Base-by-base conservation (phyloP, 1,140 invertebrate genomes). In the Lysiphlebus fabarum region DNA sequence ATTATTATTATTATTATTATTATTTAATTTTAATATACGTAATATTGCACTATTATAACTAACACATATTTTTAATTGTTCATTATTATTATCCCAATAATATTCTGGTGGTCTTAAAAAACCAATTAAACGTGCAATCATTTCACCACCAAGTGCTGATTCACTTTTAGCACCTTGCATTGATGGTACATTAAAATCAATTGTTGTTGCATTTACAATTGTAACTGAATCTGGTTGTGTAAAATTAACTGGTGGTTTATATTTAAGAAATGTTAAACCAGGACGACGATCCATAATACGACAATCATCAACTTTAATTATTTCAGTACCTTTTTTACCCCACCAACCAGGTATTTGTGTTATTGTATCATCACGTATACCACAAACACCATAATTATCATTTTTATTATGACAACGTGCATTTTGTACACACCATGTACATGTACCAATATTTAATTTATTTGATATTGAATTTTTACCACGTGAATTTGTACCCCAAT, bases 361-460 rank as follows among this genome's bases (percentile, higher is more conserved):
- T 2, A 85, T 84, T 12, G 88, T 90, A 65, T 90, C 90, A 68
- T 91, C 90, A 54, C 82, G 77, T 42, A 83, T 66, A 0, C 89
- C 90, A 68, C 90, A 93, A 5, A 90, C 87, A 0, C 90, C 90
- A 65, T 89, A 91, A 73, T 89, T 92, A 75, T 92, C 90, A 70
- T 93, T 88, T 67, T 88, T 88, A 65, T 90, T 88, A 74, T 93
- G 91, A 73, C 93, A 95, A n/a, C 87, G 81, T 0, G 91, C 91
- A 70, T 93, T 93, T 72, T 95, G 92, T 1, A 95, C 92, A 74
- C 93, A 95, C 93, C 93, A 96, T 17, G 87, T 90, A 75, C 93
- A 96, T 53, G 91, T 86, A 42, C 88, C 87, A 3, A 90, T 75
- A 56, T 81, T 87, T 40, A 91, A 73, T 67, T 90, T 90, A 62